Base-by-base conservation (phyloP, 2,113 vertebrate species). In the Dendropsophus ebraccatus region DNA sequence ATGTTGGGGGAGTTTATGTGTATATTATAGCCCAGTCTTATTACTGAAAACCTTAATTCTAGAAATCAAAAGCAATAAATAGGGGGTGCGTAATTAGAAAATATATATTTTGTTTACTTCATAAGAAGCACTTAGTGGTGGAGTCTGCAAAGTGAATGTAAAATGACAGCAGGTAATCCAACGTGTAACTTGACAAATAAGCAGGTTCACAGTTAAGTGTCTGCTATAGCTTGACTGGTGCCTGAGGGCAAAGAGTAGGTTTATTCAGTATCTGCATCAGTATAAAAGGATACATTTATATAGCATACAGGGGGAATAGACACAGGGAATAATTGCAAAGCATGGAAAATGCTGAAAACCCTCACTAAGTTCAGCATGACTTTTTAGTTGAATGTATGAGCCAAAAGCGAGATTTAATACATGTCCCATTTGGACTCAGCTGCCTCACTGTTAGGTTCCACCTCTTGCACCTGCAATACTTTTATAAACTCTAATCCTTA, bases 401-500 rank as follows among this genome's bases (percentile, higher is more conserved):
- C 81, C 81, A 70, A 54, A n/a, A 82, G n/a, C 65, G 28, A 65
- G 62, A 65, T 65, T 72, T 82, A 35, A 50, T 82, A 70, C 37
- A 62, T 41, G 50, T 49, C 80, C 37, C n/a, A 82, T 69, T 82
- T 67, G 35, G 58, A 82, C 25, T 84, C 50, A 45, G 41, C 83
- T 65, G 73, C 32, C 67, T 50, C 19, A 52, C 17, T 35, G 58
- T 35, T 67, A 69, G 25, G 45, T 82, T 70, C 83, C 49, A 84
- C 83, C 73, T 62, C 45, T 75, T 84, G 83, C 73, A 84, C 83
- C 83, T 78, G 58, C 60, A 52, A 37, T 49, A 67, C 58, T 78
- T 37, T 85, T 74, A 41, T 76, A 52, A 67, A 76, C 37, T 21
- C 45, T 85, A 85, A 77, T 50, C 58, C 60, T 65, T 85, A 77